A percentile compares a stretch with the other conserved stretches of the same genome.
phyloP scores from a whole-genome alignment of 2,113 vertebrate genomes.

The Hemiscyllium ocellatum region DNA sequence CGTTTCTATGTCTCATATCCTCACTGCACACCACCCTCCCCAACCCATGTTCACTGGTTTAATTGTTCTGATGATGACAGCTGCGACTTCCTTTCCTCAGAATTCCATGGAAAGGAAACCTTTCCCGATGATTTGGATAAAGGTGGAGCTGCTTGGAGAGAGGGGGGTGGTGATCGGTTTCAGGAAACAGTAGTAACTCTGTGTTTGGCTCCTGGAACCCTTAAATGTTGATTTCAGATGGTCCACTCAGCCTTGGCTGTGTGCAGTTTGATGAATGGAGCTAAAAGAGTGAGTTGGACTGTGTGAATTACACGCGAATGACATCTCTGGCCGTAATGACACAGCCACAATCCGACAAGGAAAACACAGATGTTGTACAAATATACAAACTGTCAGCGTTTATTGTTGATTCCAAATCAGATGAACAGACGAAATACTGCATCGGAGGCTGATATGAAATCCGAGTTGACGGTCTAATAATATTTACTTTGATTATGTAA shows the following conservation, averaged over 20 bases:
- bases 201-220: neutral
- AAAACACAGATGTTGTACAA: neutral
- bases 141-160: too few species aligned
- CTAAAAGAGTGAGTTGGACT: too few species aligned
- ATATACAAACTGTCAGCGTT: neutral
- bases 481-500: constrained; percentile 25
- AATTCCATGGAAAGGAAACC: neutral
- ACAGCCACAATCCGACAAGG: neutral
- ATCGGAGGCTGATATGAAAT: neutral
- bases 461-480: neutral
- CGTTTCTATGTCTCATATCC: neutral
- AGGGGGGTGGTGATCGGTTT: neutral
- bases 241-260: neutral
- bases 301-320: neutral
- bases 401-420: neutral
- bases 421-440: neutral
- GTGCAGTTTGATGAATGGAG: neutral
- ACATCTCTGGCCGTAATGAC: neutral
- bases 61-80: neutral
- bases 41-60: neutral
- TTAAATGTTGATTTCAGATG: neutral
- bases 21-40: neutral
- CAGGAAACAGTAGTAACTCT: neutral
- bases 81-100: neutral
- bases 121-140: neutral